phyloP scores from a whole-genome alignment of 2,113 vertebrate genomes.

The Suricata suricatta region DNA sequence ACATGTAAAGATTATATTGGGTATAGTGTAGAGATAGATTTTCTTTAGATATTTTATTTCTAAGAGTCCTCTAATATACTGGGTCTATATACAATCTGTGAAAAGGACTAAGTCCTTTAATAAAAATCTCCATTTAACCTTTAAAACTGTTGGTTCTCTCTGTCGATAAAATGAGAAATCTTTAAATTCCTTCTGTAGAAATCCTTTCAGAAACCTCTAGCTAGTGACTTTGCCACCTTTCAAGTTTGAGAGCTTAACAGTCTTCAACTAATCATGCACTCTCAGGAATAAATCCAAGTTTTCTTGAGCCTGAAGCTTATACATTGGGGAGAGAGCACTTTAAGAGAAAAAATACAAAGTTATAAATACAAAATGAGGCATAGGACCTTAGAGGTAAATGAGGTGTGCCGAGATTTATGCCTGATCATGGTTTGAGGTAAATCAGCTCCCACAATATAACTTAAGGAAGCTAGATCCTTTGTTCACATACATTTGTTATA shows the following conservation, averaged over 20 bases:
- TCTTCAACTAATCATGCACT: background rate
- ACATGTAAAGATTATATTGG: background rate
- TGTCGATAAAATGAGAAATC: background rate
- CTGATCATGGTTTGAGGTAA: constrained; percentile 36
- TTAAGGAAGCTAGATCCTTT: background rate
- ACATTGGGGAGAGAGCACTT: background rate
- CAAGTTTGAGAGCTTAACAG: background rate
- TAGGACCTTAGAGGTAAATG: background rate
- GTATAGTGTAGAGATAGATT: background rate
- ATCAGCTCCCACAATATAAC: background rate
- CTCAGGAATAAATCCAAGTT: background rate
- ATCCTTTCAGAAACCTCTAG: background rate
- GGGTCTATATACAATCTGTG: background rate
- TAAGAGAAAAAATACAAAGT: constrained; percentile 25
- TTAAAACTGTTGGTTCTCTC: background rate
- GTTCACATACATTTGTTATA: background rate
- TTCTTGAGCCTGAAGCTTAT: background rate
- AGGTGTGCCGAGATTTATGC: background rate
- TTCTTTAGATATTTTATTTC: background rate
- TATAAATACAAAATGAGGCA: background rate
- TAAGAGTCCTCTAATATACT: background rate
- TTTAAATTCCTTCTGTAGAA: background rate
- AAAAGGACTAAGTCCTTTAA: background rate
- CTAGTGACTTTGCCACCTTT: background rate
- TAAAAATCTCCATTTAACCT: background rate